Percentiles rank a stretch among this genome's conserved stretches.
Evolutionary conservation across 2,888 invertebrate species (phyloP).

Genomic region (Lepidocyrtinus sp.): DNA sequence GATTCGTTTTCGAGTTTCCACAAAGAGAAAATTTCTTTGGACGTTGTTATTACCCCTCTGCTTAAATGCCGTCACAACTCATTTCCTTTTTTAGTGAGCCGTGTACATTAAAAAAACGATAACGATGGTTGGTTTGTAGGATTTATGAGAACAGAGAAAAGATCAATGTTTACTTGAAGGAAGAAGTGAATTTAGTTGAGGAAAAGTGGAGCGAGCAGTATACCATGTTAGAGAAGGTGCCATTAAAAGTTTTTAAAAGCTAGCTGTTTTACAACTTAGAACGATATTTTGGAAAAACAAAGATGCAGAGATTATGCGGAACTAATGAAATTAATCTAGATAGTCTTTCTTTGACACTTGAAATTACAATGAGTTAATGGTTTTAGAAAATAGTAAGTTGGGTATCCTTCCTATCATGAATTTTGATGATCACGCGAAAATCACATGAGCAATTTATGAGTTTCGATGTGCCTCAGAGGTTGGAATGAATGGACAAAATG

Average conservation of each 20-base stretch:
- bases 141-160: neutral
- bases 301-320: too few species aligned
- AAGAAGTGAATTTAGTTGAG: neutral
- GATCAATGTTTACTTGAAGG: constrained; percentile 1
- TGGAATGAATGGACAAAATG: too few species aligned
- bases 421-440: constrained; percentile 26
- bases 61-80: constrained; percentile 58
- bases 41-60: constrained; percentile 4
- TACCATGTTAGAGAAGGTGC: neutral
- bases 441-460: neutral
- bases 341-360: constrained; percentile 55
- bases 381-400: neutral
- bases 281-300: neutral
- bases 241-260: neutral
- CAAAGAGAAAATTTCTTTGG: constrained; percentile 22
- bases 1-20: constrained; percentile 31
- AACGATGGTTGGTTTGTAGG: constrained; percentile 17
- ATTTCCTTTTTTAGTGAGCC: constrained; percentile 51
- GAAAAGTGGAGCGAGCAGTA: neutral
- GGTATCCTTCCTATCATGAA: constrained; percentile 25
- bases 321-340: constrained; percentile 25
- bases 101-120: constrained; percentile 39
- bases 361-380: constrained; percentile 47
- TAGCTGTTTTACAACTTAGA: neutral
- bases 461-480: neutral